A percentile compares a stretch with the other conserved stretches of the same genome.
These are phyloP conservation scores for Lampropteryx suffumata DNA, from an alignment of 2,888 invertebrate species.

Conservation along the genomic window DNA sequence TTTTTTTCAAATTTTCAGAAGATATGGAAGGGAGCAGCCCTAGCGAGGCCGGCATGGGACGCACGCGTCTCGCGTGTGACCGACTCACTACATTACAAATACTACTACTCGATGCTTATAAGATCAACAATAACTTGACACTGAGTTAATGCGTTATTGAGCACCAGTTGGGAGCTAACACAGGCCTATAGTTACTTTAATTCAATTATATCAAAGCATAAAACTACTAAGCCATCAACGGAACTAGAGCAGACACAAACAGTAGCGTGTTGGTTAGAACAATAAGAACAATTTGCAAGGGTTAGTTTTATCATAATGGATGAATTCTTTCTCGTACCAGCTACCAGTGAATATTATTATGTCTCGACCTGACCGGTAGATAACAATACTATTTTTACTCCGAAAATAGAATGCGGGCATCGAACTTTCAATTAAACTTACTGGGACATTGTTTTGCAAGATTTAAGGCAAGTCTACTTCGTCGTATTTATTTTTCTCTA, in stretches of 20 bases:
- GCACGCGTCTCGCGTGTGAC: slow-evolving; percentile 66
- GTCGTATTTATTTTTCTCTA: not conserved
- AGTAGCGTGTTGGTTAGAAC: too few species aligned
- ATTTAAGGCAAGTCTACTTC: not conserved
- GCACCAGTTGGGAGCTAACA: slow-evolving; percentile 22
- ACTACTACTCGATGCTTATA: slow-evolving; percentile 18
- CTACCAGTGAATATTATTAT: too few species aligned
- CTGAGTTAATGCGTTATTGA: slow-evolving; percentile 30
- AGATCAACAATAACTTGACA: slow-evolving; percentile 36
- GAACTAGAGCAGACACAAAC: too few species aligned
- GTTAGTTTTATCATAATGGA: too few species aligned
- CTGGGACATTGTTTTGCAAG: not conserved
- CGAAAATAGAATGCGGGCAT: slow-evolving; percentile 10
- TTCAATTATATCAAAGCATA: too few species aligned
- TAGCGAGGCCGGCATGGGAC: slow-evolving; percentile 19
- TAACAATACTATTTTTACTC: slow-evolving; percentile 7
- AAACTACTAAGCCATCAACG: too few species aligned
- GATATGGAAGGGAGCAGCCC: slow-evolving; percentile 5
- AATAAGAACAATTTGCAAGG: too few species aligned
- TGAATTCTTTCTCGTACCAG: too few species aligned
- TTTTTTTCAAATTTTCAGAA: not conserved
- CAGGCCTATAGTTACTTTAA: slow-evolving; percentile 2
- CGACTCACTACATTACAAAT: slow-evolving; percentile 30
- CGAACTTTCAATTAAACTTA: slow-evolving; percentile 7
- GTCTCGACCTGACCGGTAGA: not conserved